Evolutionary conservation across 2,113 vertebrate genomes (phyloP), one percentile per base, ranked within the genome.

Genomic region (Zosterops pallidus): DNA sequence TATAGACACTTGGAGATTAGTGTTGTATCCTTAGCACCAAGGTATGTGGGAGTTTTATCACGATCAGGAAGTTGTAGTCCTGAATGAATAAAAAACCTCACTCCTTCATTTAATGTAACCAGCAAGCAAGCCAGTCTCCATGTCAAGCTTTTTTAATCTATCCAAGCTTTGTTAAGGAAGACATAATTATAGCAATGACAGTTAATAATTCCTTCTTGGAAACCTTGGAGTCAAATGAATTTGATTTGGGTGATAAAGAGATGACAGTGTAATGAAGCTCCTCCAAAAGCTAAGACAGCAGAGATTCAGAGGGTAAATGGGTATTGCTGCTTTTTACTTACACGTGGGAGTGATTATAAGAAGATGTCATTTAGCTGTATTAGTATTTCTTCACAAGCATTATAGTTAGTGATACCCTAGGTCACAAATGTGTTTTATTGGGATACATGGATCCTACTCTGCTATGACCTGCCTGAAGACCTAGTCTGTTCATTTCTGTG

Each of bases 141-240:
- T 83, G 52, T 85, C 26, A 70, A 26, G 9, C 60, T 80, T 71
- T 80, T 96, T 92, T 59, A 94, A 49, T 90, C 33, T 55, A 86
- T 93, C 47, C 39, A 89, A n/a, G 49, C 50, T 91, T 63, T 80
- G 21, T 89, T 96, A 90, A 90, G 78, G 93, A 93, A 96, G 62
- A 83, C 22, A n/a, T 81, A 94, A 93, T 83, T 52, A n/a, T 63
- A 81, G 64, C 49, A 65, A 76, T 70, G 25, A 39, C 47, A 83
- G 50, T 92, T 84, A 85, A 46, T 86, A 91, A 87, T 95, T 92
- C 55, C 52, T 94, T 84, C 33, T 44, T 80, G 76, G 83, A 65
- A 72, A 78, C 52, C 65, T 93, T 91, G n/a, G 42, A 87, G 50
- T 90, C 52, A 91, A 79, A 39, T 75, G 71, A 87, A 64, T 93